Conservation (phyloP, 2,797 vertebrate species). For the Peromyscus aztecus region DNA sequence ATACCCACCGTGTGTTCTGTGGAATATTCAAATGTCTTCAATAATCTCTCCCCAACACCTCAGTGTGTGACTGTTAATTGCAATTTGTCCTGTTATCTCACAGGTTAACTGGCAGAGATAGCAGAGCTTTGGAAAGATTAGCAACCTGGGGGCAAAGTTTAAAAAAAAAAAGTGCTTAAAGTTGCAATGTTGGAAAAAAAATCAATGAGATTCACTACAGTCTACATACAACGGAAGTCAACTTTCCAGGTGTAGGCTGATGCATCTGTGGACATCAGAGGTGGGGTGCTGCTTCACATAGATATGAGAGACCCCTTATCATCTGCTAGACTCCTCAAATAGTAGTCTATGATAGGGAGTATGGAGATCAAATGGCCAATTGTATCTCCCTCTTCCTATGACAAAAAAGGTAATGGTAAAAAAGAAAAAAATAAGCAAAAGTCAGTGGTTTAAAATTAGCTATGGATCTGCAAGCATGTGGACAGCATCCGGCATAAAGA, state of each 20-base stretch:
- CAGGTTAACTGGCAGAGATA: not conserved
- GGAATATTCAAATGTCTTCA: not conserved
- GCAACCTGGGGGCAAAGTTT: slow-evolving; percentile 37
- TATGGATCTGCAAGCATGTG: not conserved
- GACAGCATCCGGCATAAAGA: not conserved
- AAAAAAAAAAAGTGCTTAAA: not conserved
- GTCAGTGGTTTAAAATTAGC: not conserved
- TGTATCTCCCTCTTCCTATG: not conserved
- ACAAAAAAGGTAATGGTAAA: not conserved
- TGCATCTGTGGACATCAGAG: not conserved
- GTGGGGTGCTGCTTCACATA: not conserved
- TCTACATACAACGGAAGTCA: not conserved
- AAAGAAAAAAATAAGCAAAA: not conserved
- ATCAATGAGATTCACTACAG: slow-evolving; percentile 63
- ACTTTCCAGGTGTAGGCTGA: not conserved
- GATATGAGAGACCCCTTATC: not conserved
- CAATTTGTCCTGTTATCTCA: slow-evolving; percentile 57
- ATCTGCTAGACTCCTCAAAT: not conserved
- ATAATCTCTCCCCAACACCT: not conserved
- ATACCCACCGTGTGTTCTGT: not conserved
- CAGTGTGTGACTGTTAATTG: slow-evolving; percentile 22
- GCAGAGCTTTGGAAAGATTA: slow-evolving; percentile 71
- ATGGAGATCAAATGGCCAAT: not conserved
- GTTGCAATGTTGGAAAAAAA: slow-evolving; percentile 42
- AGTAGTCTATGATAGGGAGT: not conserved